Evolutionary conservation across 2,888 invertebrate species (phyloP), one percentile per base, ranked within the genome.

Genomic region (Platynereis dumerilii): DNA sequence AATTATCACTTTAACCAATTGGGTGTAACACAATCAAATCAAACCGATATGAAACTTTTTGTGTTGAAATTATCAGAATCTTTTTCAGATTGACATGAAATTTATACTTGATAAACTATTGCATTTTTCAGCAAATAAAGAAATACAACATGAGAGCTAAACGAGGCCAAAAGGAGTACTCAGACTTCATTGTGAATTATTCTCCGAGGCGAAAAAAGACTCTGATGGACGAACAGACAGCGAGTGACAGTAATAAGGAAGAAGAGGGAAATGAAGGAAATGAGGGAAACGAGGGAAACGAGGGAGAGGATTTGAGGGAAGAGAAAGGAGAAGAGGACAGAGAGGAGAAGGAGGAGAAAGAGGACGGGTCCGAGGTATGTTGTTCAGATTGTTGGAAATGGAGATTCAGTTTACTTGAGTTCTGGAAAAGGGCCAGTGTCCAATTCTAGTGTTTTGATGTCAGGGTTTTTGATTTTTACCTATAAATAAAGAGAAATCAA

Each of bases 271-370:
- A 69, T 17, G 68, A 65, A 24, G n/a, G n/a, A n/a, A n/a, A n/a
- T n/a, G n/a, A n/a, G n/a, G n/a, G n/a, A n/a, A 64, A 68, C 29
- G 62, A 67, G n/a, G 60, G 65, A n/a, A 64, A 69, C 26, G 67
- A 58, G 20, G 42, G 12, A 42, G 53, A 55, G 42, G 44, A 29
- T 17, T 28, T 59, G 48, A 45, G n/a, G 2, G 28, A 53, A 17
- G 58, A 29, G 17, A 53, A 56, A 39, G 53, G 7, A 7, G 44
- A 17, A 29, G 27, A 39, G 54, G 52, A 54, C 58, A 64, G 56
- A 48, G 62, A 54, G 22, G 44, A 20, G 39, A 20, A 24, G 15
- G 53, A 26, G 39, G 34, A 27, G 34, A 22, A 34, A 1, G 60
- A 10, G 1, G 48, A 17, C 15, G 34, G 20, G 17, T 48, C 48